Conservation (phyloP, 2,797 vertebrate species). For the Gymnocypris eckloni region DNA sequence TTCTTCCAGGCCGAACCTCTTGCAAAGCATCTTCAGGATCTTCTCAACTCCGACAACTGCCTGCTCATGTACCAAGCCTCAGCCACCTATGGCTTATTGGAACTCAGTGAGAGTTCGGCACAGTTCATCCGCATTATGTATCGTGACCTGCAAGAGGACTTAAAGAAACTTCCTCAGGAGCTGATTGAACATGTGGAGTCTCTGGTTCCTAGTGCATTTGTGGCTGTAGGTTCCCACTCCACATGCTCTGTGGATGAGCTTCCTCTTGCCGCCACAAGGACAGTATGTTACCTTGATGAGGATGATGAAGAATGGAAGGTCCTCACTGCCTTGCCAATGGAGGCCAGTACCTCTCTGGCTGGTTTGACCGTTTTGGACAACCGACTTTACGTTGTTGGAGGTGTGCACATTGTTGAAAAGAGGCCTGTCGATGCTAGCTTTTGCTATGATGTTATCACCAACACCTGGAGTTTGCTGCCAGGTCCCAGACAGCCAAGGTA, state of each 20-base stretch:
- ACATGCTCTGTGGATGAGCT: constrained; percentile 83
- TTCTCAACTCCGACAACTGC: constrained; percentile 90
- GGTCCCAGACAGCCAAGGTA: constrained; percentile 89
- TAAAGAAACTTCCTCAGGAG: constrained; percentile 76
- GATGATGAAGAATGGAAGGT: constrained; percentile 84
- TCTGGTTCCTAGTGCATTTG: constrained; percentile 83
- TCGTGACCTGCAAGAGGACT: constrained; percentile 75
- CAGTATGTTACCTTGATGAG: constrained; percentile 90
- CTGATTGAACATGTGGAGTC: constrained; percentile 82
- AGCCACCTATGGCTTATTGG: constrained; percentile 83
- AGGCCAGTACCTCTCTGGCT: constrained; percentile 88
- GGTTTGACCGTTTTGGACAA: constrained; percentile 88
- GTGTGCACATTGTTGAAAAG: constrained; percentile 86
- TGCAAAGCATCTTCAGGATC: constrained; percentile 81
- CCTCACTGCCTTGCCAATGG: constrained; percentile 84
- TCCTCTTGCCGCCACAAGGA: constrained; percentile 75
- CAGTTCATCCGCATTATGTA: constrained; percentile 88
- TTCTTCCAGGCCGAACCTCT: constrained; percentile 88
- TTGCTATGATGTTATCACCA: constrained; percentile 82
- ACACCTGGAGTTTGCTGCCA: constrained; percentile 83
- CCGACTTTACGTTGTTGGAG: constrained; percentile 90
- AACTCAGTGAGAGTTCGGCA: constrained; percentile 81
- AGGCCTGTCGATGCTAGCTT: constrained; percentile 87
- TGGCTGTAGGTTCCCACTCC: constrained; percentile 88
- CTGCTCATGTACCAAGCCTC: constrained; percentile 88